Evolutionary conservation across 2,113 vertebrate species (phyloP).

Genomic region (Lota lota): DNA sequence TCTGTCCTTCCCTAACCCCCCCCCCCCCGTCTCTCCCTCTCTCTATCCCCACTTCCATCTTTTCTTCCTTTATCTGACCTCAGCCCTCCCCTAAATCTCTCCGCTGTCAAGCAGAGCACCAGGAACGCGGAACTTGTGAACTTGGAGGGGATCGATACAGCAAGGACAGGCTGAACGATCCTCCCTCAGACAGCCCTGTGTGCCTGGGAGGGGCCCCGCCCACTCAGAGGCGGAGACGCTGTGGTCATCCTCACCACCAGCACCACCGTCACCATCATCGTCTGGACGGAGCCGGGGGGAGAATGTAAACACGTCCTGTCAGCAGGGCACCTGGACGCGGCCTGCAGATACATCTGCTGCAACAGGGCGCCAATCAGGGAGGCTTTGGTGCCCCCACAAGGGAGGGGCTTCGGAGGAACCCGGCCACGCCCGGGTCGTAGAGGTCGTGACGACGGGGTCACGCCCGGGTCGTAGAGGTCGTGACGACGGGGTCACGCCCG

Average conservation of each 20-base stretch:
- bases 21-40: neutral
- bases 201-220: slow-evolving; percentile 53
- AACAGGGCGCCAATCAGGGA: slow-evolving; percentile 63
- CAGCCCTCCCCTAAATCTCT: slow-evolving; percentile 74
- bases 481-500: too few species aligned
- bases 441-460: too few species aligned
- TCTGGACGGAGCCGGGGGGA: neutral
- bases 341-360: slow-evolving; percentile 76
- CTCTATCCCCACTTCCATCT: slow-evolving; percentile 25
- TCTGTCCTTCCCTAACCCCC: neutral
- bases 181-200: slow-evolving; percentile 62
- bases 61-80: slow-evolving; percentile 68
- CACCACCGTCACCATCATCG: slow-evolving; percentile 42
- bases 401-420: slow-evolving; percentile 50
- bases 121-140: slow-evolving; percentile 75
- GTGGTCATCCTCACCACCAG: slow-evolving; percentile 33
- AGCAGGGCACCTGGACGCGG: slow-evolving; percentile 58
- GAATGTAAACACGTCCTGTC: slow-evolving; percentile 68
- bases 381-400: slow-evolving; percentile 59
- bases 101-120: slow-evolving; percentile 68
- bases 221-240: neutral
- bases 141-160: slow-evolving; percentile 77
- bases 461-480: too few species aligned
- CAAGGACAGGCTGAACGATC: slow-evolving; percentile 73
- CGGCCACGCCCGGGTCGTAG: too few species aligned